Evolutionary conservation across 2,888 invertebrate genomes (phyloP).

Genomic region (Isoperla grammatica): DNA sequence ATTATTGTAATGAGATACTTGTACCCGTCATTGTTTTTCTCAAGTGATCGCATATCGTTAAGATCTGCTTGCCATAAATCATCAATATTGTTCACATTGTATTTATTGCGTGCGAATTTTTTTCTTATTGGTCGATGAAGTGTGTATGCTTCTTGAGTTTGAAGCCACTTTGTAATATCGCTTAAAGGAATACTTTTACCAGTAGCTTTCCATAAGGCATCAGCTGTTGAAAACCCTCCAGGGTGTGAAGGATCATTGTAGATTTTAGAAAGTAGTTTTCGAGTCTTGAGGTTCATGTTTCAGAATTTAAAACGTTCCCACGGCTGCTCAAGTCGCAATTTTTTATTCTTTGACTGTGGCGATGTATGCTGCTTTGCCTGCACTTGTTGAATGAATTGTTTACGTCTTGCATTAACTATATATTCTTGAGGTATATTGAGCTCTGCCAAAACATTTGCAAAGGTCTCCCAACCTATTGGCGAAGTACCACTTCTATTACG

Average conservation of each 20-base stretch:
- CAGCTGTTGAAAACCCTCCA: constrained; percentile 21
- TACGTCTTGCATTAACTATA: background rate
- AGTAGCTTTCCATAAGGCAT: constrained; percentile 20
- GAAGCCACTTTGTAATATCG: too few relatives aligned
- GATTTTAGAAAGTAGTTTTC: background rate
- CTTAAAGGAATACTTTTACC: too few relatives aligned
- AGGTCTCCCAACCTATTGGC: background rate
- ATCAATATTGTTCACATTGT: constrained; percentile 29
- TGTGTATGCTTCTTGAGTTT: constrained; percentile 29
- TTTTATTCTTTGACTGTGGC: too few relatives aligned
- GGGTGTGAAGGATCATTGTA: constrained; percentile 27
- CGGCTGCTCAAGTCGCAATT: too few relatives aligned
- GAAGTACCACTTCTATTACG: background rate
- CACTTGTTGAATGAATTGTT: too few relatives aligned
- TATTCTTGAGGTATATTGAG: background rate
- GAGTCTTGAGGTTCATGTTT: background rate
- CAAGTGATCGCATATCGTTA: constrained; percentile 19
- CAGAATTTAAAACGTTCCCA: background rate
- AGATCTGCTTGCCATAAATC: constrained; percentile 30
- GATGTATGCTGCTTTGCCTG: too few relatives aligned
- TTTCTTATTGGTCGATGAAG: constrained; percentile 22
- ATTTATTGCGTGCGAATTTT: constrained; percentile 25
- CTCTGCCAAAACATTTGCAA: background rate
- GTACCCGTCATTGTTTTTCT: constrained; percentile 25
- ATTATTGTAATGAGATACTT: constrained; percentile 31